Evolutionary conservation across 2,888 invertebrate genomes (phyloP).

Genomic region (Oxyteleia sp.): DNA sequence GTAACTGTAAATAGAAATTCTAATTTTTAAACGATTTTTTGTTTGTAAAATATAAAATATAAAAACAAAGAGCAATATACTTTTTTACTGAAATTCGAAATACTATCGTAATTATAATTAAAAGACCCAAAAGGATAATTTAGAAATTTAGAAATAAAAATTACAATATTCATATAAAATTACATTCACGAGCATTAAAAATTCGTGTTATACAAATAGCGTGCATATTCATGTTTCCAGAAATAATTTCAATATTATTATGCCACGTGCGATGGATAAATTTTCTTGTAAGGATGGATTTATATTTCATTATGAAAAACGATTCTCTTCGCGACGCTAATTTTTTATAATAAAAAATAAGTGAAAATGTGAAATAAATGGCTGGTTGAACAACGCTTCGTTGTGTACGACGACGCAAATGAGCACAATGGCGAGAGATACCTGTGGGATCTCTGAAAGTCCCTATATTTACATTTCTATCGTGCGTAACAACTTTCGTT

Average conservation of each 20-base stretch:
- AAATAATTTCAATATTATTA: not conserved
- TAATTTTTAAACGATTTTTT: too few species aligned
- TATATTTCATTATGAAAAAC: slow-evolving; percentile 12
- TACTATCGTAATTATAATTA: too few species aligned
- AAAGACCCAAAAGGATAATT: too few species aligned
- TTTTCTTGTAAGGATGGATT: slow-evolving; percentile 8
- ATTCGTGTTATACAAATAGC: not conserved
- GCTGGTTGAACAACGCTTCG: slow-evolving; percentile 12
- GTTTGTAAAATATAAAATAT: too few species aligned
- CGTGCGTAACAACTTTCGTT: slow-evolving; percentile 24
- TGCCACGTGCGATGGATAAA: not conserved
- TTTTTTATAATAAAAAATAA: slow-evolving; percentile 10
- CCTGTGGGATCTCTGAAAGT: slow-evolving; percentile 15
- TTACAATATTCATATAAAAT: too few species aligned
- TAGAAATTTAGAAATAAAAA: too few species aligned
- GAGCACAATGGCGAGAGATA: slow-evolving; percentile 12
- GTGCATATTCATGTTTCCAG: slow-evolving; percentile 1
- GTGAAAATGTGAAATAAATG: slow-evolving; percentile 20
- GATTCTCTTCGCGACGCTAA: slow-evolving; percentile 11
- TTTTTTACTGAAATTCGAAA: too few species aligned
- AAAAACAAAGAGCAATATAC: too few species aligned
- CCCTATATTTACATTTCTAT: slow-evolving; percentile 24
- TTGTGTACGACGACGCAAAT: slow-evolving; percentile 7
- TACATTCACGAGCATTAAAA: not conserved
- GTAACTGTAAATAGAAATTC: too few species aligned